Evolutionary conservation across 2,888 invertebrate species (phyloP).

Genomic region (Megamerina dolium): DNA sequence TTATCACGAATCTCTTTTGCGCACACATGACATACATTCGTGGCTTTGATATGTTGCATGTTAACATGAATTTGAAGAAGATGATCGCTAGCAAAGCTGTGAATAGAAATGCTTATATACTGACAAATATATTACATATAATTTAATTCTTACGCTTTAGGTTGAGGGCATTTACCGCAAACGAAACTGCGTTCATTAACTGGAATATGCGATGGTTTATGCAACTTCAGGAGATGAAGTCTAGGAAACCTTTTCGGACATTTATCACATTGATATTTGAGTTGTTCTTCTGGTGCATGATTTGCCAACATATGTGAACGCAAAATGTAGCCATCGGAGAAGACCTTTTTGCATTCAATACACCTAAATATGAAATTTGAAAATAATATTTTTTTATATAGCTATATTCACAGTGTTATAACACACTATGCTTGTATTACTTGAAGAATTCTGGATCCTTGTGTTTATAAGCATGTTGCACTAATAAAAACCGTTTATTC

Average conservation of each 20-base stretch:
- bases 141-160: conserved; percentile 30
- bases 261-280: conserved; percentile 40
- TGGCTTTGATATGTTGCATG: conserved; percentile 40
- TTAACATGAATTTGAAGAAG: conserved; percentile 41
- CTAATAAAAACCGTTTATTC: conserved; percentile 39
- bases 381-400: not conserved
- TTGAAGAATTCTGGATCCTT: conserved; percentile 46
- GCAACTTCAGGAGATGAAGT: conserved; percentile 39
- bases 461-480: conserved; percentile 46
- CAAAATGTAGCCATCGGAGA: conserved; percentile 41
- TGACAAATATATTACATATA: too few relatives aligned
- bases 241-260: conserved; percentile 45
- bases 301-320: conserved; percentile 41
- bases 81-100: conserved; percentile 43
- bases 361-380: conserved; percentile 28
- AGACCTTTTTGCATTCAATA: conserved; percentile 42
- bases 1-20: conserved; percentile 47
- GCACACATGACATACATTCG: conserved; percentile 46
- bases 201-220: conserved; percentile 41
- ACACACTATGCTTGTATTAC: conserved; percentile 24
- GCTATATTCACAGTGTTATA: not conserved
- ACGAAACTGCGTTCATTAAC: conserved; percentile 33
- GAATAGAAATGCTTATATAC: too few relatives aligned
- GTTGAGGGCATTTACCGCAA: conserved; percentile 37
- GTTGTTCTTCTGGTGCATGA: conserved; percentile 42